Conservation (phyloP, 2,113 vertebrate genomes). For the Crypturellus undulatus region DNA sequence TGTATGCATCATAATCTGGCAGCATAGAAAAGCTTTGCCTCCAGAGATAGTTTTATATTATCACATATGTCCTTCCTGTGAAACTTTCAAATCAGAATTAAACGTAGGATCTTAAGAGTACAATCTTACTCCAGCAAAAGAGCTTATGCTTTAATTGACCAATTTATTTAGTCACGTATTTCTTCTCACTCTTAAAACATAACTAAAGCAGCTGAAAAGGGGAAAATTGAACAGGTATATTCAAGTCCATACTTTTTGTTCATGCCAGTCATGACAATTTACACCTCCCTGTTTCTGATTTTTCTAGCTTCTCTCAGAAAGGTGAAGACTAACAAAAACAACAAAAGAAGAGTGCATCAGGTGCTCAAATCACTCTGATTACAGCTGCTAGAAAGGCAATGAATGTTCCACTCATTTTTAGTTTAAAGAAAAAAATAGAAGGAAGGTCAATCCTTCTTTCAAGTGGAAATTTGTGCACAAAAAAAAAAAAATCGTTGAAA, state of each 20-base stretch:
- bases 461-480: neutral
- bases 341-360: neutral
- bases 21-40: neutral
- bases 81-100: neutral
- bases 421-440: neutral
- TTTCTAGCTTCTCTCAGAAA: neutral
- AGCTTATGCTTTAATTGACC: neutral
- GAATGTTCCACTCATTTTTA: neutral
- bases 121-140: neutral
- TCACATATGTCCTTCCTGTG: neutral
- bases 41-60: neutral
- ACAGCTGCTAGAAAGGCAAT: neutral
- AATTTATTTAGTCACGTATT: neutral
- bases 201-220: neutral
- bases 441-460: neutral
- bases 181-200: neutral
- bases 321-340: neutral
- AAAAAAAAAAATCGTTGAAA: neutral
- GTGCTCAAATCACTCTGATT: neutral
- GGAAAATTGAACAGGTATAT: neutral
- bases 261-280: neutral
- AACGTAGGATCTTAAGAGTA: neutral
- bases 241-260: neutral
- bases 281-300: neutral
- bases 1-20: neutral